Evolutionary conservation across 2,888 invertebrate species (phyloP), one percentile per base, ranked within the genome.

Genomic region (Eustalomyia histrio): DNA sequence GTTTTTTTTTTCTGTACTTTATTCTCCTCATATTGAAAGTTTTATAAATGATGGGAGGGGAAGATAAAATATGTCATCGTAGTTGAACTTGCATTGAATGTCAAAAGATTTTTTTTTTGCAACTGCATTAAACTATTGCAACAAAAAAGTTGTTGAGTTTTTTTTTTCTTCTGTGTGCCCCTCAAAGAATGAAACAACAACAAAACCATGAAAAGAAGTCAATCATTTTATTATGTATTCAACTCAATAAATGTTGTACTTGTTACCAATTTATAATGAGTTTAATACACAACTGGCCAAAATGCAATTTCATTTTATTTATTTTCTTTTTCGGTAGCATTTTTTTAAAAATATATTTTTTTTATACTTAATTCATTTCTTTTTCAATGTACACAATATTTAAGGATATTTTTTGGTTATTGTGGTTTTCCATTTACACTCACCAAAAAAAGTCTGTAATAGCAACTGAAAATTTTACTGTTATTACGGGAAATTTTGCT

Each of bases 221-320:
- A 78, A 81, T 81, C 74, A 81, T 71, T 81, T 76, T 65, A 68
- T 78, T 78, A 74, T 71, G 52, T 61, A 74, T 81, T 81, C 78
- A 78, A 78, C 69, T 75, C 61, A 78, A 81, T 74, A 74, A 81
- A 81, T 81, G 76, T 58, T 67, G 65, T 71, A 78, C 81, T 81
- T 81, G 81, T 75, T 81, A 78, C 78, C 78, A 81, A 78, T 78
- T 81, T 78, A 74, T 81, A 78, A 78, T 81, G 76, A 81, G 81
- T 78, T 81, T 71, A 78, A 81, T 81, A 74, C 74, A 81, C 74
- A 81, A 78, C 69, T 78, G 78, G 71, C 71, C 69, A 76, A 69
- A 76, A 78, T 75, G 81, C 58, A 71, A 75, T 81, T 74, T 74
- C 74, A 60, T 61, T 21, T 60, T 29, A 29, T 76, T 58, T 67